Conservation (phyloP, 2,113 vertebrate species). For the Trogon surrucura region DNA sequence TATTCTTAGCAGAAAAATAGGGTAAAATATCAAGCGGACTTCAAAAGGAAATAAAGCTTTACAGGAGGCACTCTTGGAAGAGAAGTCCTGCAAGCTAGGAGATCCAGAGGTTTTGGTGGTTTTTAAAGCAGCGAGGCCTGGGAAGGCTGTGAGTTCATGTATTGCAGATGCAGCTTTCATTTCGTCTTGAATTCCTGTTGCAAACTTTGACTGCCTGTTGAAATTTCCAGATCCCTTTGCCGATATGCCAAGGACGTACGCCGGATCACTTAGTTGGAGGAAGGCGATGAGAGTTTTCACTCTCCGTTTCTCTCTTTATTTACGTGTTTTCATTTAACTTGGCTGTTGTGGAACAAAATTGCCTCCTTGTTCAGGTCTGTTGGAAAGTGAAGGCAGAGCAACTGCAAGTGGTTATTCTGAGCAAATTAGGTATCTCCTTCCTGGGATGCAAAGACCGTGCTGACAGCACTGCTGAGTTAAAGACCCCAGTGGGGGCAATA, state of each 20-base stretch:
- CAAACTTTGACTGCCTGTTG: neutral
- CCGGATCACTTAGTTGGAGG: neutral
- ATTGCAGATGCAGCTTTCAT: neutral
- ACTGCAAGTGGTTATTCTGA: neutral
- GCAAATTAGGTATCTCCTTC: constrained; percentile 26
- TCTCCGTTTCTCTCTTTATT: constrained; percentile 21
- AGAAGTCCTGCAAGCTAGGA: constrained; percentile 49
- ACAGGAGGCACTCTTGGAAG: constrained; percentile 48
- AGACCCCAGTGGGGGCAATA: constrained; percentile 21
- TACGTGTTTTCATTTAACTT: constrained; percentile 6
- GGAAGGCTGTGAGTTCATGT: constrained; percentile 45
- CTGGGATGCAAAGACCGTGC: neutral
- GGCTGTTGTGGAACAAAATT: constrained; percentile 37
- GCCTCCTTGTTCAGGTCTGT: constrained; percentile 11
- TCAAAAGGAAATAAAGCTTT: constrained; percentile 68
- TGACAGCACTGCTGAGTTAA: neutral
- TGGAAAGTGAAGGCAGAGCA: neutral
- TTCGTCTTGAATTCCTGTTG: neutral
- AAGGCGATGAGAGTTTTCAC: neutral
- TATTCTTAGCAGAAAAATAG: constrained; percentile 43
- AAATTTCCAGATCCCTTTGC: constrained; percentile 20
- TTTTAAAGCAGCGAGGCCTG: constrained; percentile 39
- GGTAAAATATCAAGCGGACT: constrained; percentile 46
- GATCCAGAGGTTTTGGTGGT: constrained; percentile 52
- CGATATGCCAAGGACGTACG: neutral